Evolutionary conservation across 1,140 invertebrate species (phyloP).

Genomic region (Geopemphigus sp.): DNA sequence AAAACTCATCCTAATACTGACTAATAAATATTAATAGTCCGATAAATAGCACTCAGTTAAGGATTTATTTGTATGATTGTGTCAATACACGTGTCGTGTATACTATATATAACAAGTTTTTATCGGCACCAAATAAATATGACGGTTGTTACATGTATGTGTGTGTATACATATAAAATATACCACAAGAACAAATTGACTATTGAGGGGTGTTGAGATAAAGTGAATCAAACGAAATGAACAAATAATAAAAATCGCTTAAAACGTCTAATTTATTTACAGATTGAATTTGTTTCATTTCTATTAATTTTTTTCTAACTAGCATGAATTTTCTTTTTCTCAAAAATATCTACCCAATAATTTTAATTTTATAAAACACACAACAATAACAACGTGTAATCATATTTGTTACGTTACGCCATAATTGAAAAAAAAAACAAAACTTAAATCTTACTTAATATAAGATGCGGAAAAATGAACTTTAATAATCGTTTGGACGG

Average conservation of each 20-base stretch:
- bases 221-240: constrained; percentile 5
- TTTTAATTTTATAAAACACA: constrained; percentile 6
- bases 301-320: neutral
- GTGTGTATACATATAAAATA: neutral
- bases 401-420: neutral
- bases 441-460: neutral
- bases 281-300: neutral
- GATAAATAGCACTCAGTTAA: constrained; percentile 28
- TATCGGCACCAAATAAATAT: too few species aligned
- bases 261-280: constrained; percentile 13
- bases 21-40: too few species aligned
- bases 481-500: constrained; percentile 32
- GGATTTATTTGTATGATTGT: neutral
- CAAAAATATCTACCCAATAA: neutral
- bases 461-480: neutral
- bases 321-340: constrained; percentile 15
- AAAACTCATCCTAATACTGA: constrained; percentile 34
- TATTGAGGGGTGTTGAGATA: neutral
- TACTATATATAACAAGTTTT: too few species aligned
- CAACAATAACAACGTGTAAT: constrained; percentile 32
- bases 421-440: neutral
- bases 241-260: constrained; percentile 6
- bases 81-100: neutral
- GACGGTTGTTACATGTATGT: too few species aligned
- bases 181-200: neutral